A percentile compares a stretch with the other conserved stretches of the same genome.
Evolutionary conservation across 2,113 vertebrate genomes (phyloP).

Genomic region (Anoura caudifer): DNA sequence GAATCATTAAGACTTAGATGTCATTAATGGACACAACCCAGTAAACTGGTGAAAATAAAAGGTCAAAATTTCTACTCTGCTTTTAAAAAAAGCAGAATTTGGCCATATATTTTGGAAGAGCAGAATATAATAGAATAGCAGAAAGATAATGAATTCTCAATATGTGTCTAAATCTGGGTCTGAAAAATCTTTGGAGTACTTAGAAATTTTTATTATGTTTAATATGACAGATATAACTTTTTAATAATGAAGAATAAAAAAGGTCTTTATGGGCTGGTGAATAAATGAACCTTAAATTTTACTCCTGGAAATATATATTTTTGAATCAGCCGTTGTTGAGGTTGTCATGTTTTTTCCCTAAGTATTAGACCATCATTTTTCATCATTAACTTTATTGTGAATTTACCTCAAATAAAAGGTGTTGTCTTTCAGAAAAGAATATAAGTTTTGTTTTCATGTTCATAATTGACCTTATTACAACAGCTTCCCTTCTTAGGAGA

Average conservation of each 20-base stretch:
- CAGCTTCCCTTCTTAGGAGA: constrained; percentile 55
- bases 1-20: neutral
- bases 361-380: neutral
- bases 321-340: neutral
- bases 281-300: neutral
- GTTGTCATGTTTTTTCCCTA: neutral
- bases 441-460: constrained; percentile 33
- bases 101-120: neutral
- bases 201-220: constrained; percentile 42
- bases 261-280: neutral
- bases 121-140: neutral
- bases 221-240: neutral
- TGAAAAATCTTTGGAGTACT: neutral
- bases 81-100: neutral
- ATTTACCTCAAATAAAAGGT: constrained; percentile 11
- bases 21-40: neutral
- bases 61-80: neutral
- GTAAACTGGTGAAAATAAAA: neutral
- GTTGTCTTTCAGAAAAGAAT: constrained; percentile 56
- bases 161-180: neutral
- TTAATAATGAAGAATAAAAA: constrained; percentile 27
- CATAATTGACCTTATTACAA: constrained; percentile 17
- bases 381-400: neutral
- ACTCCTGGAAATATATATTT: neutral
- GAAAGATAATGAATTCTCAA: neutral